Conservation (phyloP, 2,113 vertebrate species). For the Pleuronectes platessa region DNA sequence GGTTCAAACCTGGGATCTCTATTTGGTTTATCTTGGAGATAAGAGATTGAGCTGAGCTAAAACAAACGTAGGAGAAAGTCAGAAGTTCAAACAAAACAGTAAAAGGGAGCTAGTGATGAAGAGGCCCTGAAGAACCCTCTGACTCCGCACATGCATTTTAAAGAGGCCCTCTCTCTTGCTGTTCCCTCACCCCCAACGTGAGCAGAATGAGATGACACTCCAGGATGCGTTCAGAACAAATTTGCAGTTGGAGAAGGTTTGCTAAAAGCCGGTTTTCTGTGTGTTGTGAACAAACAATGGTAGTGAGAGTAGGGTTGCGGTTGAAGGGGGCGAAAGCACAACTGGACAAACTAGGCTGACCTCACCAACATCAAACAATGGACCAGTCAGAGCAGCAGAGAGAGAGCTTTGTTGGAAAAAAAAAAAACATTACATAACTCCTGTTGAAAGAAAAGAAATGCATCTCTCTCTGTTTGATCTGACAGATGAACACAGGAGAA, state of each 20-base stretch:
- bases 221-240: slow-evolving; percentile 47
- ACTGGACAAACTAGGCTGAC: slow-evolving; percentile 63
- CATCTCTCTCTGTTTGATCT: slow-evolving; percentile 1
- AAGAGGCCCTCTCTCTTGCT: slow-evolving; percentile 58
- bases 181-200: slow-evolving; percentile 58
- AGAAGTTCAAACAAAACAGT: slow-evolving; percentile 1
- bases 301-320: not conserved
- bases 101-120: slow-evolving; percentile 16
- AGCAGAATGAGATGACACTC: slow-evolving; percentile 61
- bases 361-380: slow-evolving; percentile 72
- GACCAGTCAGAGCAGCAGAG: slow-evolving; percentile 54
- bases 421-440: slow-evolving; percentile 54
- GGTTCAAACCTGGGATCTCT: too few relatives aligned
- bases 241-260: slow-evolving; percentile 18
- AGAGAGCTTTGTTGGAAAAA: slow-evolving; percentile 67
- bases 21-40: too few relatives aligned
- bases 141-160: slow-evolving; percentile 69
- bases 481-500: slow-evolving; percentile 4
- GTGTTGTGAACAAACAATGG: slow-evolving; percentile 36
- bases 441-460: slow-evolving; percentile 22
- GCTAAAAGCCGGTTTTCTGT: slow-evolving; percentile 18
- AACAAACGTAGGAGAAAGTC: not conserved
- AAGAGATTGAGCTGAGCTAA: too few relatives aligned
- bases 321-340: slow-evolving; percentile 24
- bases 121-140: slow-evolving; percentile 42